A percentile compares a stretch with the other conserved stretches of the same genome.
phyloP scores from a whole-genome alignment of 2,797 vertebrate species.

The Chaetodon trifasciatus region DNA sequence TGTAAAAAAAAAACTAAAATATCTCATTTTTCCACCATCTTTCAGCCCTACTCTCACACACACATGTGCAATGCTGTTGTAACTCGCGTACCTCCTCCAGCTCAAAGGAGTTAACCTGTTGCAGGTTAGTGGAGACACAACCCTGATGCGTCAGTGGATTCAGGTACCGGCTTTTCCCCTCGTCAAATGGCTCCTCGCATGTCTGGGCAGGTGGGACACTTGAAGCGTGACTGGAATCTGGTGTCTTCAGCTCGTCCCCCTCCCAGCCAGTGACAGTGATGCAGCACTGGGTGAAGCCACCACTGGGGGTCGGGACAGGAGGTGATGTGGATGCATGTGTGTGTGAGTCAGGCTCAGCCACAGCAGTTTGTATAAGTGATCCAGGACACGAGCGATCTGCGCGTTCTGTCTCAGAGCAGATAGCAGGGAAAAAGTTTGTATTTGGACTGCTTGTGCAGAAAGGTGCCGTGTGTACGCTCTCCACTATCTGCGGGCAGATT shows the following conservation, averaged over 20 bases:
- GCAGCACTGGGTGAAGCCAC: conserved; percentile 51
- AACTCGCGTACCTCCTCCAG: conserved; percentile 85
- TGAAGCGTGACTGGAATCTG: conserved; percentile 36
- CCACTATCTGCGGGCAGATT: conserved; percentile 75
- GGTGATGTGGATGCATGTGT: not conserved
- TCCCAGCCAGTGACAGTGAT: conserved; percentile 82
- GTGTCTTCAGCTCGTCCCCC: conserved; percentile 47
- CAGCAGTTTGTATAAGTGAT: not conserved
- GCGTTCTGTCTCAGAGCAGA: conserved; percentile 29
- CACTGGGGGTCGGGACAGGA: conserved; percentile 3
- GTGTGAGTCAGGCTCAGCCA: conserved; percentile 6
- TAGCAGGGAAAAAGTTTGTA: conserved; percentile 11
- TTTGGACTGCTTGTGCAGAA: conserved; percentile 39
- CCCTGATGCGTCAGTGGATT: conserved; percentile 54
- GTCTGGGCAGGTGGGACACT: conserved; percentile 1
- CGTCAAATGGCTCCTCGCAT: conserved; percentile 11
- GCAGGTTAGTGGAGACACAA: conserved; percentile 45
- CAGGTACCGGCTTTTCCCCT: conserved; percentile 60
- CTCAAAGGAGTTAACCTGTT: conserved; percentile 84
- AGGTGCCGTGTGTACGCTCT: conserved; percentile 67
- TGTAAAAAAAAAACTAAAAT: not conserved
- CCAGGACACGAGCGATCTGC: conserved; percentile 23
- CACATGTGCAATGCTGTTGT: not conserved
- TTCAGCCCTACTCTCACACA: not conserved
- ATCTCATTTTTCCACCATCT: not conserved